Base-by-base conservation (phyloP, 1,140 invertebrate genomes). In the Dendrolimus kikuchii region DNA sequence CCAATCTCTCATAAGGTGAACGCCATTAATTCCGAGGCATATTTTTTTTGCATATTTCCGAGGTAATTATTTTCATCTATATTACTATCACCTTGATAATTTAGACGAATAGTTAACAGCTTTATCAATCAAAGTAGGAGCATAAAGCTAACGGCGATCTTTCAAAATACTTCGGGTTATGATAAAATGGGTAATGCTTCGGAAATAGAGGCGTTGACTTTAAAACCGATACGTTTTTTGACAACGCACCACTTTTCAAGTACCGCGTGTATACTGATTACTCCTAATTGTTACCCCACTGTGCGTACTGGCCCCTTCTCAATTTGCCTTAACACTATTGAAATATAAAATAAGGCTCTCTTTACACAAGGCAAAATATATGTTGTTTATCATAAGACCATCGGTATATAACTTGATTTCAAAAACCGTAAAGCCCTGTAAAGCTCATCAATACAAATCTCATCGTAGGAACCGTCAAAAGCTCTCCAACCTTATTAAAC, bases 261-360 rank as follows among this genome's bases (percentile, higher is more conserved):
- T 23, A 23, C 23, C 23, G 23, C 23, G 23, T 23, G 23, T 23
- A 23, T 23, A 23, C 23, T 23, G 23, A 23, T 23, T 51, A 5
- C 52, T 50, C 46, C 40, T 10, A 47, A 23, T 23, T 53, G 45
- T 50, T 46, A 52, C 43, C 43, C 51, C 23, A 51, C 54, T 62
- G 62, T 62, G 49, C 66, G 68, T 77, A 74, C 66, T 76, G 78
- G 81, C 81, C 81, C 78, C 74, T 61, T 71, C 57, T 67, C 68
- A 54, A 70, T 68, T 69, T 68, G 59, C 52, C 81, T 81, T 81
- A 81, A 71, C 54, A 54, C 81, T 84, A 84, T 54, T 74, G 49
- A 53, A 52, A 66, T 72, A 69, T 64, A 74, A 68, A 71, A 76
- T 77, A 81, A 80, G 73, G 77, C 77, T 77, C 59, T 69, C 67